Conservation (phyloP, 2,888 invertebrate genomes). For the Macropis europaea region DNA sequence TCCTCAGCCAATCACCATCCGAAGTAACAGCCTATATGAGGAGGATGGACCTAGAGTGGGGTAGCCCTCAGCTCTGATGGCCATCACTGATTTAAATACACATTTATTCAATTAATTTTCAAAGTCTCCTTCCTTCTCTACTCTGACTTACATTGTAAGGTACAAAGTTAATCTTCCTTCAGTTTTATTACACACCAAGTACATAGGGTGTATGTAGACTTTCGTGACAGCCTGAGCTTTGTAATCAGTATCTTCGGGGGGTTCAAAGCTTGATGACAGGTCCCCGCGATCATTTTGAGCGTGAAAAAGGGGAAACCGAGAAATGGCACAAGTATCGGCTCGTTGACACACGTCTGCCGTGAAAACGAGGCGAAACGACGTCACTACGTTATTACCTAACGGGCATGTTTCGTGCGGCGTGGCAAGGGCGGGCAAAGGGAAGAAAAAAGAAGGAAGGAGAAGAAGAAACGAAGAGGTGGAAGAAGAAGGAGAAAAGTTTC, state of each 20-base stretch:
- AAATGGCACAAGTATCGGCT: conserved; percentile 36
- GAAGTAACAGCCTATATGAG: no score
- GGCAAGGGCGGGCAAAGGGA: not conserved
- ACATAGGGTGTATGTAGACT: no score
- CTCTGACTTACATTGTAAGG: no score
- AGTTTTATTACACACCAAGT: no score
- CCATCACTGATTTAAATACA: no score
- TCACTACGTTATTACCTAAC: conserved; percentile 46
- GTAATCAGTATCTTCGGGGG: not conserved
- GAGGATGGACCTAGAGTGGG: no score
- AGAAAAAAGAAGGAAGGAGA: not conserved
- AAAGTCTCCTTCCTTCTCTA: no score
- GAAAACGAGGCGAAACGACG: conserved; percentile 50
- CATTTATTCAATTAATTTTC: no score
- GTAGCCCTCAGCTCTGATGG: no score
- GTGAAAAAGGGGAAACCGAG: not conserved
- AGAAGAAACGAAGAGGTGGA: not conserved
- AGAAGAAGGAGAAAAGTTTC: conserved; percentile 9
- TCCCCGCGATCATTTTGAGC: not conserved
- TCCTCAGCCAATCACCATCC: no score
- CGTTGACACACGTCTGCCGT: conserved; percentile 37
- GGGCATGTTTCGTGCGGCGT: conserved; percentile 39
- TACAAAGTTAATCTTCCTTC: no score
- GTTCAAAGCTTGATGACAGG: not conserved
- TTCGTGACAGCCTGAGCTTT: no score